Evolutionary conservation across 2,113 vertebrate genomes (phyloP).

Genomic region (Perca schrenkii): DNA sequence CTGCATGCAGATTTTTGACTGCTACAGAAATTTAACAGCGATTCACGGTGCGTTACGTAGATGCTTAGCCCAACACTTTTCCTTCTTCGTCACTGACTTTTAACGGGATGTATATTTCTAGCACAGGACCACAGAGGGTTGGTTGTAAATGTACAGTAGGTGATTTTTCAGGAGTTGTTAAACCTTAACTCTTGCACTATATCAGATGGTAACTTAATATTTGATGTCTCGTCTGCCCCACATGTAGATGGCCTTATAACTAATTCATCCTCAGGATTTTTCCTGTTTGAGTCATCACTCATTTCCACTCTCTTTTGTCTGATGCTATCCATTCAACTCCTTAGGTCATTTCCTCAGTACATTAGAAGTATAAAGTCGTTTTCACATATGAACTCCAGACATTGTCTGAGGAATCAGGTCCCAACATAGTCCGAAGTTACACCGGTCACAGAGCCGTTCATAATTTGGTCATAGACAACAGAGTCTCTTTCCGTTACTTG

Average conservation of each 20-base stretch:
- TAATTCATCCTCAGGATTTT: conserved; percentile 81
- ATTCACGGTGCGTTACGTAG: conserved; percentile 9
- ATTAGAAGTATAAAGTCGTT: conserved; percentile 24
- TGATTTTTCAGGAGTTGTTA: conserved; percentile 52
- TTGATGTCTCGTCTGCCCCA: conserved; percentile 78
- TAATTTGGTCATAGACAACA: no score
- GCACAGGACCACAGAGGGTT: conserved; percentile 3
- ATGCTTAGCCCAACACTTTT: conserved; percentile 53
- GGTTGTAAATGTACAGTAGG: conserved; percentile 25
- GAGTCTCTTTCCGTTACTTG: no score
- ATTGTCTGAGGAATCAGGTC: no score
- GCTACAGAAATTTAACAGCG: conserved; percentile 35
- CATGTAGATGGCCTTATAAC: conserved; percentile 79
- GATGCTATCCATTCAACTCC: conserved; percentile 29
- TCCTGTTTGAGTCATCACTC: conserved; percentile 58
- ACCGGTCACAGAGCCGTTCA: no score
- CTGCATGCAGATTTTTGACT: conserved; percentile 65
- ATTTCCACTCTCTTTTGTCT: conserved; percentile 35
- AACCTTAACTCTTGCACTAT: conserved; percentile 61
- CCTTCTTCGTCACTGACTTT: conserved; percentile 3
- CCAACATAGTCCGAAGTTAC: no score
- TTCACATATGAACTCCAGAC: no score
- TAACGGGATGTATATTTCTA: conserved; percentile 15
- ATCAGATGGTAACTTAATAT: conserved; percentile 79
- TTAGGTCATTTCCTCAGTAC: conserved; percentile 24